Evolutionary conservation across 2,797 vertebrate genomes (phyloP), one percentile per base, ranked within the genome.

Genomic region (Heliangelus exortis): DNA sequence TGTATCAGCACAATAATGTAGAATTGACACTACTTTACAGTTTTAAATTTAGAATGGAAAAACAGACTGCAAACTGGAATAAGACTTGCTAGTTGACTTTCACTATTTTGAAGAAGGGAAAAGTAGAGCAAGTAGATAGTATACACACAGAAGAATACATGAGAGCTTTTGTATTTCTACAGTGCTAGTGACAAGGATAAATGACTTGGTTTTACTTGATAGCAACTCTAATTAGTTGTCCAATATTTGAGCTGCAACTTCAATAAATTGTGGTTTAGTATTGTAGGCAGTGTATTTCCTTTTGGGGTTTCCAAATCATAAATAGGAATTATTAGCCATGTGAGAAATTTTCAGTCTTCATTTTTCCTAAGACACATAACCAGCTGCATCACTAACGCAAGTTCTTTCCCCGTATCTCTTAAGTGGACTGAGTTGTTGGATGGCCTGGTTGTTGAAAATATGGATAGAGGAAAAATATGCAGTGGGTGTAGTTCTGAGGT

Each of bases 41-140:
- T 47, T 89, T 85, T 34, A 39, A 53, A 68, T 89, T 85, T 33
- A 39, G 57, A 68, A 58, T 73, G 91, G 92, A 87, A 95, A 94
- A 94, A 81, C 66, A 63, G 87, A 31, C 84, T 83, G 36, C 18
- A 59, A 53, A 59, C 58, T 48, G 59, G 20, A 75, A 4, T 72
- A 5, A 29, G 75, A 62, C 72, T 85, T 76, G 47, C 54, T 77
- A 15, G 77, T 29, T 92, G 65, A 58, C 62, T 95, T 84, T 34
- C 15, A 13, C 20, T 63, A 7, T 53, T 86, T 75, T 22, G 82
- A 73, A 93, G 21, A 34, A 15, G 55, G 6, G 7, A 50, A 6
- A 77, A 84, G 53, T 51, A 8, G 34, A 82, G 39, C 26, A 39
- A 84, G 29, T 55, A 29, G 59, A 2, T 26, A 19, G 13, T 23